phyloP scores from a whole-genome alignment of 2,888 invertebrate species.

The Drosophila atroscutellata region DNA sequence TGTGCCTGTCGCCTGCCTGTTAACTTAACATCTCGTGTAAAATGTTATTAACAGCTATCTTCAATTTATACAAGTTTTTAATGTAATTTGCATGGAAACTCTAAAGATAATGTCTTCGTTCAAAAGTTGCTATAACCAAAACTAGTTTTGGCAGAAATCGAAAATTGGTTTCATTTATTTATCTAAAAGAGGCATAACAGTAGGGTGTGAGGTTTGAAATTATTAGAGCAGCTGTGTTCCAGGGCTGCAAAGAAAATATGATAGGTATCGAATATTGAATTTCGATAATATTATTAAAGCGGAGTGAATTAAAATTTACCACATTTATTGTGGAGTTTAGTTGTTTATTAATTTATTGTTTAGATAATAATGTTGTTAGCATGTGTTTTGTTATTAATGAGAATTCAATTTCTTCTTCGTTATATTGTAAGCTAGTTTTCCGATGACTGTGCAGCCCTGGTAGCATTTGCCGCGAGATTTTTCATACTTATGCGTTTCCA shows the following conservation, averaged over 20 bases:
- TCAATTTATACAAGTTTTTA: neutral
- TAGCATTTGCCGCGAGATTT: slow-evolving; percentile 44
- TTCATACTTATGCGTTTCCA: slow-evolving; percentile 40
- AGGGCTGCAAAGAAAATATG: slow-evolving; percentile 34
- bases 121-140: neutral
- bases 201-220: slow-evolving; percentile 19
- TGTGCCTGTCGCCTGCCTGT: slow-evolving; percentile 14
- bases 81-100: neutral
- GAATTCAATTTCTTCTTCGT: neutral
- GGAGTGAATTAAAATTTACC: neutral
- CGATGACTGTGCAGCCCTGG: slow-evolving; percentile 38
- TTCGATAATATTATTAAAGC: neutral
- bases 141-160: neutral
- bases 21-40: slow-evolving; percentile 4
- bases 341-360: neutral
- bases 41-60: slow-evolving; percentile 5
- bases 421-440: neutral
- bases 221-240: slow-evolving; percentile 49
- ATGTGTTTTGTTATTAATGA: neutral
- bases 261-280: neutral
- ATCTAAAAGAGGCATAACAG: neutral
- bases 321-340: neutral
- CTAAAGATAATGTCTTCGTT: no score
- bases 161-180: neutral
- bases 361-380: neutral